Evolutionary conservation across 2,888 invertebrate genomes (phyloP), one percentile per base, ranked within the genome.

Genomic region (Philaethria dido): DNA sequence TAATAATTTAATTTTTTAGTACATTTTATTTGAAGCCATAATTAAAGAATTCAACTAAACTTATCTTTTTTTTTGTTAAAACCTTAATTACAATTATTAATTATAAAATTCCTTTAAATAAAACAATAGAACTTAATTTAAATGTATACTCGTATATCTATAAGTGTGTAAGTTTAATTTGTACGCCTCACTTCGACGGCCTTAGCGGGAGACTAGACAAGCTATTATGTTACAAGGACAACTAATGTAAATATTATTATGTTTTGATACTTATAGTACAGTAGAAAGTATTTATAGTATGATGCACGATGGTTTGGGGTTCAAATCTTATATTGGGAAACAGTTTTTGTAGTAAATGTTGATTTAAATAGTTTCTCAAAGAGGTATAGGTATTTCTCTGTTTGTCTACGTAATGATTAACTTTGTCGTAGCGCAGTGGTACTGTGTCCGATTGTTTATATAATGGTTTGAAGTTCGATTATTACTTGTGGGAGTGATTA

Each of bases 191-290:
- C 16, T 44, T 44, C 8, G 44, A 44, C 16, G 44, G 44, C 44
- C 44, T 44, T 16, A 42, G n/a, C n/a, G 2, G n/a, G 2, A 44
- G 44, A 16, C 16, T 44, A 16, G 44, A 44, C 44, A 16, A 44
- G 44, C 44, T 16, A 44, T 44, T 44, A 44, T 16, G 44, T 44
- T 44, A 44, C 44, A 44, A 44, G 44, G 44, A 44, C 44, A 16
- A 16, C 6, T 6, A 9, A 44, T 44, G 6, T 44, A 16, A 44
- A 44, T 44, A 44, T 16, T 16, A 16, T 44, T 44, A 16, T 16
- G 1, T 13, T 44, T 16, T 44, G 8, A 16, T 16, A 44, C 44
- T 39, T 39, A 6, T 39, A 13, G 39, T 13, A 3, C 39, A 39
- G 39, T 39, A 13, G 39, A 3, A n/a, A 1, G 39, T 3, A 39